A percentile compares a stretch with the other conserved stretches of the same genome.
These are phyloP conservation scores for Cirrhinus molitorella DNA, from an alignment of 2,797 vertebrate genomes.

Conservation along the genomic window DNA sequence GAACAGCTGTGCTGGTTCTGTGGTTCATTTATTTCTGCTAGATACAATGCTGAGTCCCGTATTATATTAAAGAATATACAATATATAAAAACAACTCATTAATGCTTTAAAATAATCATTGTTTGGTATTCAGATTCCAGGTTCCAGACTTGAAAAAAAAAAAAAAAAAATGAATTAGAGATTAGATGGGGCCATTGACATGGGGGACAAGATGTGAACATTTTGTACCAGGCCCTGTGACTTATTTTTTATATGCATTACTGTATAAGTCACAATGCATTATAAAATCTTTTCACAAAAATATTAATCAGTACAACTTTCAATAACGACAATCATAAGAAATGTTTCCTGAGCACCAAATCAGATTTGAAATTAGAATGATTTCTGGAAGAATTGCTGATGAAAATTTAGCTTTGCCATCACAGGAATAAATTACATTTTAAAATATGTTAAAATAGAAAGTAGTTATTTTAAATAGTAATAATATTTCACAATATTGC, in stretches of 20 bases:
- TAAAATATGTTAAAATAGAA: background rate
- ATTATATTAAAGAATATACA: background rate
- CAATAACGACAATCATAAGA: background rate
- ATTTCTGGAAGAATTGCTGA: background rate
- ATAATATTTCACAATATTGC: background rate
- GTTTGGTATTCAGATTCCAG: background rate
- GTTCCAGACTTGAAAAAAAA: background rate
- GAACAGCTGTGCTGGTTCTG: background rate
- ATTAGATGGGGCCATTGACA: no score
- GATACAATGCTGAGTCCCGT: background rate
- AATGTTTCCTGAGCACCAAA: background rate
- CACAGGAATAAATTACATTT: background rate
- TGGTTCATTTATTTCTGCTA: background rate
- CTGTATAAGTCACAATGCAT: background rate
- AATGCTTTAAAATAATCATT: background rate
- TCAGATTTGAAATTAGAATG: background rate
- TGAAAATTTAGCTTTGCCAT: background rate
- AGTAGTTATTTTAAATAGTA: background rate
- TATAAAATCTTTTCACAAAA: background rate
- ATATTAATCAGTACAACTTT: background rate
- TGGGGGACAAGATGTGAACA: background rate
- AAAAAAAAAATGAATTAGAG: no score
- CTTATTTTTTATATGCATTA: background rate
- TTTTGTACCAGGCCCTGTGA: background rate
- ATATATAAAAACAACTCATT: no score